phyloP scores from a whole-genome alignment of 2,888 invertebrate species.

The Lasioglossum figueresi region DNA sequence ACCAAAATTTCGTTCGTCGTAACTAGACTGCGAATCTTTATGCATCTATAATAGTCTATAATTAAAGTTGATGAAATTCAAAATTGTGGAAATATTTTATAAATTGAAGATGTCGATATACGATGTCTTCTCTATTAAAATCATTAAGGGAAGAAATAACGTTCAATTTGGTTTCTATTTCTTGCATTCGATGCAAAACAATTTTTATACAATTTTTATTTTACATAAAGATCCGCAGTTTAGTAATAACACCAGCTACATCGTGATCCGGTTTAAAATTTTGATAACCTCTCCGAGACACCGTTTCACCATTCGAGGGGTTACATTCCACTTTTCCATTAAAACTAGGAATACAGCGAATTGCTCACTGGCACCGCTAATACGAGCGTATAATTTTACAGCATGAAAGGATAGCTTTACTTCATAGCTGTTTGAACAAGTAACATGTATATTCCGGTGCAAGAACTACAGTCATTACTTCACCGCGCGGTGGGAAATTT shows the following conservation, averaged over 20 bases:
- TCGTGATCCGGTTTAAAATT: not conserved
- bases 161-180: too few species aligned
- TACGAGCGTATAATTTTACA: slow-evolving; percentile 1
- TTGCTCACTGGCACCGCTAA: not conserved
- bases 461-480: not conserved
- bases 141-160: too few species aligned
- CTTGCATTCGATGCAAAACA: too few species aligned
- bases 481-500: not conserved
- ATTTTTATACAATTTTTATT: too few species aligned
- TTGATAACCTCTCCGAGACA: not conserved
- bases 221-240: too few species aligned
- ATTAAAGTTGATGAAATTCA: too few species aligned
- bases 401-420: not conserved
- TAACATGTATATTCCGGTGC: not conserved
- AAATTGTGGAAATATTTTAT: too few species aligned
- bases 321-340: slow-evolving; percentile 2
- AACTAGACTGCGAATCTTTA: too few species aligned
- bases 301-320: not conserved
- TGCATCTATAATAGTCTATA: too few species aligned
- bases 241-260: not conserved
- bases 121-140: too few species aligned
- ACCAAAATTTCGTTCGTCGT: too few species aligned
- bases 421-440: not conserved
- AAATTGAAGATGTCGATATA: too few species aligned
- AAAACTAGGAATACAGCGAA: not conserved